Evolutionary conservation across 2,888 invertebrate genomes (phyloP).

Genomic region (Dorcus hopei): DNA sequence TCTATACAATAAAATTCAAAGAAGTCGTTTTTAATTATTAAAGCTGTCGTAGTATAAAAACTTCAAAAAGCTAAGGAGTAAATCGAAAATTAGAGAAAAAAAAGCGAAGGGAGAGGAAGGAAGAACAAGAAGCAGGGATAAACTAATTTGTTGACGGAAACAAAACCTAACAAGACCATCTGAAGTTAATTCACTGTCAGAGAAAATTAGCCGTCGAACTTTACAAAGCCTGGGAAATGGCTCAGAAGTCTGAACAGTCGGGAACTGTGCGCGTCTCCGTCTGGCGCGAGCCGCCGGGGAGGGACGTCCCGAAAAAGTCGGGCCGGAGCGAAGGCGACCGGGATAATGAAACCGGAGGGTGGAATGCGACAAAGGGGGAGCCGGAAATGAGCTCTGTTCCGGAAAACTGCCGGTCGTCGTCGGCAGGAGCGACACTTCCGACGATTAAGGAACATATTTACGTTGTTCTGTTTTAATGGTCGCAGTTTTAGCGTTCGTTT

Average conservation of each 20-base stretch:
- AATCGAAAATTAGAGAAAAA: not conserved
- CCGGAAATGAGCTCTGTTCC: constrained; percentile 34
- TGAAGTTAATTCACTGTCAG: constrained; percentile 31
- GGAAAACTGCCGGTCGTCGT: constrained; percentile 26
- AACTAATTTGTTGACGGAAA: constrained; percentile 33
- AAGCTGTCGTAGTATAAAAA: no score
- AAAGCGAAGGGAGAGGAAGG: not conserved
- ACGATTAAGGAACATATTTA: constrained; percentile 19
- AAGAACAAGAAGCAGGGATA: constrained; percentile 9
- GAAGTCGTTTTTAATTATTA: no score
- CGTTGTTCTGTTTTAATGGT: not conserved
- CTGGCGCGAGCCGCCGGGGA: constrained; percentile 1
- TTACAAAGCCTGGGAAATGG: constrained; percentile 32
- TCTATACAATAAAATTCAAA: no score
- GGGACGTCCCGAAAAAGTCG: constrained; percentile 15
- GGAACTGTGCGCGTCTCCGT: constrained; percentile 13
- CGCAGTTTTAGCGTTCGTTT: no score
- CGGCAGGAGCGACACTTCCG: constrained; percentile 28
- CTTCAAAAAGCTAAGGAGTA: not conserved
- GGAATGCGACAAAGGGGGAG: constrained; percentile 29
- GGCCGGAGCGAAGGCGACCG: constrained; percentile 24
- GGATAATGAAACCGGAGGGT: constrained; percentile 31
- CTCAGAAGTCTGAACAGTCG: constrained; percentile 32
- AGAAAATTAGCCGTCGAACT: constrained; percentile 34
- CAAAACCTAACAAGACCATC: constrained; percentile 31